These are phyloP conservation scores for Drosophila littoralis DNA, from an alignment of 1,140 invertebrate species.

Conservation along the genomic window DNA sequence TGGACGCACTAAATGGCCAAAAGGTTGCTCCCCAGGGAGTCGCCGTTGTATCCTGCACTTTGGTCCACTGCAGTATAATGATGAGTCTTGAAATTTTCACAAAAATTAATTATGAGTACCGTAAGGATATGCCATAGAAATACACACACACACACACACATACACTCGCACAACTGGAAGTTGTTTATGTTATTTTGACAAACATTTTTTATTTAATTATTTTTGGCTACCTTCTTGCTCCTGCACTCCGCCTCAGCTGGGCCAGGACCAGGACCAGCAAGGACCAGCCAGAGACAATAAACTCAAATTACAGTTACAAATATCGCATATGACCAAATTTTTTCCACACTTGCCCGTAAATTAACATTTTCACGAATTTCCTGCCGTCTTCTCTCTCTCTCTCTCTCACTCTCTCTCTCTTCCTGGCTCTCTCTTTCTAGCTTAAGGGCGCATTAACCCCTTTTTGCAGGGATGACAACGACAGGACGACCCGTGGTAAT, in stretches of 20 bases:
- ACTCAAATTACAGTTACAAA: conserved; percentile 74
- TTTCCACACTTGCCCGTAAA: conserved; percentile 24
- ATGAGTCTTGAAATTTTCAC: conserved; percentile 78
- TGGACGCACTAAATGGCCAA: conserved; percentile 78
- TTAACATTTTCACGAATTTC: neutral
- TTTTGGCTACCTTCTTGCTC: conserved; percentile 17
- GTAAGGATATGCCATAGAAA: conserved; percentile 40
- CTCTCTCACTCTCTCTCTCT: no score
- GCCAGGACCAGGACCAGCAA: neutral
- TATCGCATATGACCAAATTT: conserved; percentile 58
- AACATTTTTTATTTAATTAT: conserved; percentile 45
- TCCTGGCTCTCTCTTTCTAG: neutral
- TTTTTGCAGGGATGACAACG: conserved; percentile 25
- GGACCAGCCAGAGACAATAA: conserved; percentile 53
- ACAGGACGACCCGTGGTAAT: conserved; percentile 32
- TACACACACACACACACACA: conserved; percentile 24
- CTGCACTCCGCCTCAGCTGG: neutral
- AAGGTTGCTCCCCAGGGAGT: conserved; percentile 77
- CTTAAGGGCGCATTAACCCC: conserved; percentile 32
- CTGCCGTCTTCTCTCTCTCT: neutral
- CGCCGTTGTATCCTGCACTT: conserved; percentile 35
- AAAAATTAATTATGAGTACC: conserved; percentile 80
- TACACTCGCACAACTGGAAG: conserved; percentile 15
- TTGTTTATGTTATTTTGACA: conserved; percentile 58
- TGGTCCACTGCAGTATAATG: conserved; percentile 42